Conservation (phyloP, 1,140 invertebrate genomes). For the Saxidomus purpurata region DNA sequence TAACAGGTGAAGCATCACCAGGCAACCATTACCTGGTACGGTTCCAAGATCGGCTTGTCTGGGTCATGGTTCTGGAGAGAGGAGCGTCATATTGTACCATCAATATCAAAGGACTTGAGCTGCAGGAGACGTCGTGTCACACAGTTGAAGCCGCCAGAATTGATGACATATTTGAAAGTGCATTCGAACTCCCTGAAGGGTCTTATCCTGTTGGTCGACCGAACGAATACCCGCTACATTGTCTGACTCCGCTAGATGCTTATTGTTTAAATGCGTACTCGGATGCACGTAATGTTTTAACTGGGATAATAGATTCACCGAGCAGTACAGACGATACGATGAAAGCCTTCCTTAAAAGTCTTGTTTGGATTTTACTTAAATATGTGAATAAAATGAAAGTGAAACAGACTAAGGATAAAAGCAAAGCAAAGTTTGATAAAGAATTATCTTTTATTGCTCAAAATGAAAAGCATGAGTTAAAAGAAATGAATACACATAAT, state of each 20-base stretch:
- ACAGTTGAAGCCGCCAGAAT: conserved; percentile 87
- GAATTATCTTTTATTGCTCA: conserved; percentile 47
- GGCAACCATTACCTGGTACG: conserved; percentile 87
- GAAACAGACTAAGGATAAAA: conserved; percentile 69
- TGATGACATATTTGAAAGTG: conserved; percentile 87
- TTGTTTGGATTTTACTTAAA: conserved; percentile 86
- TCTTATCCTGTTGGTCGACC: conserved; percentile 61
- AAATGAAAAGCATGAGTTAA: conserved; percentile 65
- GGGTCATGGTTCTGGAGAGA: conserved; percentile 86
- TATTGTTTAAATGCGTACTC: conserved; percentile 85
- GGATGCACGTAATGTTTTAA: conserved; percentile 87
- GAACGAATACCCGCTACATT: conserved; percentile 84
- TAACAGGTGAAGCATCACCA: conserved; percentile 84
- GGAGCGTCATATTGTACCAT: conserved; percentile 85
- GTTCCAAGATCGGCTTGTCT: conserved; percentile 87
- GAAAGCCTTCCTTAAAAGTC: conserved; percentile 85
- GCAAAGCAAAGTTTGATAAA: conserved; percentile 32
- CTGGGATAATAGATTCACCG: conserved; percentile 87
- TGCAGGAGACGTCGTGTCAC: conserved; percentile 88
- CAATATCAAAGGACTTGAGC: conserved; percentile 87
- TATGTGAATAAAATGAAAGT: conserved; percentile 82
- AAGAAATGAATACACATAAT: conserved; percentile 52
- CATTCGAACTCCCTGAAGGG: conserved; percentile 82
- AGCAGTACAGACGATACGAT: conserved; percentile 84
- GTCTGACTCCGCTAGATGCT: conserved; percentile 83